Percentiles rank a stretch among this genome's conserved stretches.
phyloP scores from a whole-genome alignment of 2,888 invertebrate genomes.

The Encarsia formosa region DNA sequence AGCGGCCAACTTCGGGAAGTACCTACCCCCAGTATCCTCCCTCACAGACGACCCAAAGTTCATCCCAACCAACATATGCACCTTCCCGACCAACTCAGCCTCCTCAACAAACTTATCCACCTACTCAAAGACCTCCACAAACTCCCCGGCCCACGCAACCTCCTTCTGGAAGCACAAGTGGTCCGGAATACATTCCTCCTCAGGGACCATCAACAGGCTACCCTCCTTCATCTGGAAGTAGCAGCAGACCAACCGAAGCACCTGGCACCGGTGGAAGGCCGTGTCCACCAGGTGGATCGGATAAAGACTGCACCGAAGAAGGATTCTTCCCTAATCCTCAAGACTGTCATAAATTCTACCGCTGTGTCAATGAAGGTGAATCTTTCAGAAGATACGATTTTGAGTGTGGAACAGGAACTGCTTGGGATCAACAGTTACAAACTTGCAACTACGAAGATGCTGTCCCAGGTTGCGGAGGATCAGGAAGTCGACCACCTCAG shows the following conservation, averaged over 20 bases:
- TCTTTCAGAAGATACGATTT: constrained; percentile 56
- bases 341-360: constrained; percentile 71
- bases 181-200: constrained; percentile 18
- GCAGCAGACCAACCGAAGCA: neutral
- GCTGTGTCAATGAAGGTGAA: constrained; percentile 65
- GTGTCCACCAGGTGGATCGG: constrained; percentile 13
- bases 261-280: constrained; percentile 16
- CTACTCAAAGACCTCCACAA: constrained; percentile 5
- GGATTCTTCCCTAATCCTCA: constrained; percentile 67
- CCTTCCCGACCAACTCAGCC: constrained; percentile 8
- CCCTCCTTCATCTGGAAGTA: neutral
- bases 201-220: constrained; percentile 5
- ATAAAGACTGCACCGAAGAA: constrained; percentile 48
- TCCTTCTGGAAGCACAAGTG: constrained; percentile 6
- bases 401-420: constrained; percentile 63
- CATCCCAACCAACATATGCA: constrained; percentile 2
- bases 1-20: neutral
- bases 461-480: constrained; percentile 42
- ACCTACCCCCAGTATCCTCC: neutral
- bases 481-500: constrained; percentile 5
- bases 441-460: constrained; percentile 61
- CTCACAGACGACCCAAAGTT: constrained; percentile 1
- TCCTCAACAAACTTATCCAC: constrained; percentile 8
- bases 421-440: constrained; percentile 62
- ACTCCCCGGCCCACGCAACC: neutral